A percentile compares a stretch with the other conserved stretches of the same genome.
These are phyloP conservation scores for Sisyra terminalis DNA, from an alignment of 2,888 invertebrate genomes.

Conservation along the genomic window DNA sequence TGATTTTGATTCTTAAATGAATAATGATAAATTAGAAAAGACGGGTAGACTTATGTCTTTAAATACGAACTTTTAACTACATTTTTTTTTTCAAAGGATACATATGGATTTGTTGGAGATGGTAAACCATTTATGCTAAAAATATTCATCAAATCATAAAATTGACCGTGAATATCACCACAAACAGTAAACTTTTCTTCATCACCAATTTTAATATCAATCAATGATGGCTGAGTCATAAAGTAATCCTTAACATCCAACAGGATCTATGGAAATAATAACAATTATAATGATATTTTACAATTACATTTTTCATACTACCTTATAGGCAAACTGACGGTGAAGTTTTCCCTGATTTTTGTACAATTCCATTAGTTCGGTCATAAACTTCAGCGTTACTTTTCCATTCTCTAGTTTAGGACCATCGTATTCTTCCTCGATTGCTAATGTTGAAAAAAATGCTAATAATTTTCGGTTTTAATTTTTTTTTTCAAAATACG, in stretches of 20 bases:
- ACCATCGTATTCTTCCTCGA: slow-evolving; percentile 89
- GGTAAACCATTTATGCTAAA: slow-evolving; percentile 95
- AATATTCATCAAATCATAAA: slow-evolving; percentile 94
- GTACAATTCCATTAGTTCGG: slow-evolving; percentile 76
- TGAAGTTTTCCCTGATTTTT: slow-evolving; percentile 87
- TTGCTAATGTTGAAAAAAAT: slow-evolving; percentile 39
- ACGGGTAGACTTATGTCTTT: no score
- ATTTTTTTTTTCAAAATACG: slow-evolving; percentile 21
- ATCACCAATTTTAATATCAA: slow-evolving; percentile 77
- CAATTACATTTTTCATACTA: slow-evolving; percentile 20
- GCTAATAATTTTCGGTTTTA: slow-evolving; percentile 8
- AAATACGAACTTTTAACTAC: no score
- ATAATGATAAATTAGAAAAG: no score
- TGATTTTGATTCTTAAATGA: no score
- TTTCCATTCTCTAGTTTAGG: slow-evolving; percentile 76
- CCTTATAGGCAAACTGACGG: slow-evolving; percentile 93
- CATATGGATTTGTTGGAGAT: slow-evolving; percentile 87
- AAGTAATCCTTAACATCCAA: slow-evolving; percentile 77
- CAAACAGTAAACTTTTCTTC: slow-evolving; percentile 92
- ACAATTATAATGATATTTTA: slow-evolving; percentile 4
- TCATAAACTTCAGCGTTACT: slow-evolving; percentile 80
- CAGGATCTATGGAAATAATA: slow-evolving; percentile 53
- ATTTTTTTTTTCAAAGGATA: no score
- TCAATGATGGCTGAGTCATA: slow-evolving; percentile 68
- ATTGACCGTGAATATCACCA: slow-evolving; percentile 98